phyloP scores from a whole-genome alignment of 2,797 vertebrate genomes.

The Sebastes hubbsi region DNA sequence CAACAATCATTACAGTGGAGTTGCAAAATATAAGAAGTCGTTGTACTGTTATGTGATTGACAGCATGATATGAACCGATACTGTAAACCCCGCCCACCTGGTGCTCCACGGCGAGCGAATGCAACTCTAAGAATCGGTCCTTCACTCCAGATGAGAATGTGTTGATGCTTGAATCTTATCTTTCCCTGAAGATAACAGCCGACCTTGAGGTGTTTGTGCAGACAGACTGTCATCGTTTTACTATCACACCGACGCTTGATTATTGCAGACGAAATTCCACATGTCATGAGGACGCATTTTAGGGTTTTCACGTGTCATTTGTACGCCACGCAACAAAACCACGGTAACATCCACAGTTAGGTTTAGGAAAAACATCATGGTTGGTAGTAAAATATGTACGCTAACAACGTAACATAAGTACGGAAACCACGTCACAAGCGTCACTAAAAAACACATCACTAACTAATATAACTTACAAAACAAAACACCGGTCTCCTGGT shows the following conservation, averaged over 20 bases:
- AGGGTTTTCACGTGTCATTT: rapidly evolving
- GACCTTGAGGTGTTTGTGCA: background rate
- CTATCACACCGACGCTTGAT: background rate
- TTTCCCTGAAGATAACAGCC: background rate
- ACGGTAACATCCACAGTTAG: too few species aligned
- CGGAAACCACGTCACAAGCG: too few species aligned
- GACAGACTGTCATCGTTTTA: background rate
- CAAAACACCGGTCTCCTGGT: too few species aligned
- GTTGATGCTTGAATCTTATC: background rate
- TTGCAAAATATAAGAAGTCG: too few species aligned
- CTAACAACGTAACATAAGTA: too few species aligned
- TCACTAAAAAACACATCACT: too few species aligned
- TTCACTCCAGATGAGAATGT: background rate
- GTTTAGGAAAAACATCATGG: too few species aligned
- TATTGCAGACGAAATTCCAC: background rate
- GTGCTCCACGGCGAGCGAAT: background rate
- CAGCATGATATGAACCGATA: background rate
- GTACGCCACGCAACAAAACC: too few species aligned
- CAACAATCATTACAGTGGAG: background rate
- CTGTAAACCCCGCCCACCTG: background rate
- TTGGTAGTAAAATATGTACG: too few species aligned
- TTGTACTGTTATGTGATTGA: background rate
- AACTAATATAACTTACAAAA: too few species aligned
- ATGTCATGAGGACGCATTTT: too few species aligned
- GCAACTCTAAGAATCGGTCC: background rate